Evolutionary conservation across 2,888 invertebrate species (phyloP).

Genomic region (Acheta domesticus): DNA sequence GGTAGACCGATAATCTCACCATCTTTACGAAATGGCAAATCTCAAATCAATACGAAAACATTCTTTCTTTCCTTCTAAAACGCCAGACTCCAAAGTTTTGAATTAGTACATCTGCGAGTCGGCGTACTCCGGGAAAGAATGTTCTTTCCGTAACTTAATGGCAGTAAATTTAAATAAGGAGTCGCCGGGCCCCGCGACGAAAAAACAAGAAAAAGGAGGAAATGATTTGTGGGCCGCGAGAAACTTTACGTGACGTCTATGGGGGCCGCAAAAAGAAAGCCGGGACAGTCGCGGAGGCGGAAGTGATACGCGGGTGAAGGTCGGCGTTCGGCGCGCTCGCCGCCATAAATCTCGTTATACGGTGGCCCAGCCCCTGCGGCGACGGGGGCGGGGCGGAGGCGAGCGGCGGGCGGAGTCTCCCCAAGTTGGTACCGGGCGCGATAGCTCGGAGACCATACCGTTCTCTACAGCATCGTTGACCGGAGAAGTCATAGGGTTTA

Average conservation of each 20-base stretch:
- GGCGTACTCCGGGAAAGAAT: neutral
- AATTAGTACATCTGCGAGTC: too few species aligned
- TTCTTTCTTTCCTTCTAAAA: too few species aligned
- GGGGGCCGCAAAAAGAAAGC: too few species aligned
- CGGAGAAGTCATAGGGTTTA: too few species aligned
- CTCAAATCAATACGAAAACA: too few species aligned
- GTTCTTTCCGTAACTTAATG: neutral
- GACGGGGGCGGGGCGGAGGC: neutral
- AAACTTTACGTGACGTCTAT: neutral
- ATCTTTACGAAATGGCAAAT: too few species aligned
- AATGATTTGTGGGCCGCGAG: neutral
- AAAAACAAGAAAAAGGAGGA: neutral
- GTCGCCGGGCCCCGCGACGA: neutral
- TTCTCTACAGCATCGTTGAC: too few species aligned
- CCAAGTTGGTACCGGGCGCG: too few species aligned
- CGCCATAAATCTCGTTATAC: neutral
- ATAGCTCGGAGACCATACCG: too few species aligned
- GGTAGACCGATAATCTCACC: too few species aligned
- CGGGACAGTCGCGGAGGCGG: neutral
- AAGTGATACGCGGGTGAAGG: neutral
- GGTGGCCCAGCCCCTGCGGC: neutral
- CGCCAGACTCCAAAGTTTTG: too few species aligned
- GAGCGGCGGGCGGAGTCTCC: too few species aligned
- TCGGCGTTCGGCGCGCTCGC: neutral
- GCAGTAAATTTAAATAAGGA: slow-evolving; percentile 18